A percentile compares a stretch with the other conserved stretches of the same genome.
Evolutionary conservation across 1,140 invertebrate species (phyloP).

Genomic region (Meloidogyne exigua): DNA sequence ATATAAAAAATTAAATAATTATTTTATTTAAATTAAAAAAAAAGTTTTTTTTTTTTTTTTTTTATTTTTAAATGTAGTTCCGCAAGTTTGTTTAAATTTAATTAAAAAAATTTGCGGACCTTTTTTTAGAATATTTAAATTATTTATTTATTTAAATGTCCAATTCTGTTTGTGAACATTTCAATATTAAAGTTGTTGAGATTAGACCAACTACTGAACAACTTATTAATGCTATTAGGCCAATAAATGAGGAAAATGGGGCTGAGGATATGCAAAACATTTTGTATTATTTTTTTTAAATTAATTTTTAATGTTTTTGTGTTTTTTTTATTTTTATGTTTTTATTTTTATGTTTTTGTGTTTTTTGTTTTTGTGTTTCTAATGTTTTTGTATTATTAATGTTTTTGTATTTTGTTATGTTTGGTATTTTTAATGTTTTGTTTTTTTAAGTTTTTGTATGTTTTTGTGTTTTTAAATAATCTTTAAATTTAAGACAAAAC

Average conservation of each 20-base stretch:
- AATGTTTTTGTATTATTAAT: not conserved
- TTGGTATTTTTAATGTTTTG: not conserved
- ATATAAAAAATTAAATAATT: too few species aligned
- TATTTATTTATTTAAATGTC: slow-evolving; percentile 1
- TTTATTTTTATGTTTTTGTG: too few species aligned
- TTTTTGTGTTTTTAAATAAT: not conserved
- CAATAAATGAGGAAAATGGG: not conserved
- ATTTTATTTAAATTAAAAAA: too few species aligned
- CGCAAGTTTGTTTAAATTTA: not conserved
- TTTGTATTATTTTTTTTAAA: too few species aligned
- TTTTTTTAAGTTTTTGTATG: not conserved
- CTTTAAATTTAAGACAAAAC: not conserved
- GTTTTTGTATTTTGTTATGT: not conserved
- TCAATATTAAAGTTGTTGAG: not conserved
- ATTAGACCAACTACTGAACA: not conserved
- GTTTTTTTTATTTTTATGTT: too few species aligned
- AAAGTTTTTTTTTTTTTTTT: too few species aligned
- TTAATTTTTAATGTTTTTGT: too few species aligned
- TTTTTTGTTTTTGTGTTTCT: not conserved
- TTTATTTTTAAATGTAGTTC: too few species aligned
- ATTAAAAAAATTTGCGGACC: too few species aligned
- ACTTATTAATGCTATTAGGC: not conserved
- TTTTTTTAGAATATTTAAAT: slow-evolving; percentile 5
- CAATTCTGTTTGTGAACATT: not conserved
- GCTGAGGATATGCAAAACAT: not conserved